phyloP scores from a whole-genome alignment of 2,113 vertebrate species.

The Channa maculata region DNA sequence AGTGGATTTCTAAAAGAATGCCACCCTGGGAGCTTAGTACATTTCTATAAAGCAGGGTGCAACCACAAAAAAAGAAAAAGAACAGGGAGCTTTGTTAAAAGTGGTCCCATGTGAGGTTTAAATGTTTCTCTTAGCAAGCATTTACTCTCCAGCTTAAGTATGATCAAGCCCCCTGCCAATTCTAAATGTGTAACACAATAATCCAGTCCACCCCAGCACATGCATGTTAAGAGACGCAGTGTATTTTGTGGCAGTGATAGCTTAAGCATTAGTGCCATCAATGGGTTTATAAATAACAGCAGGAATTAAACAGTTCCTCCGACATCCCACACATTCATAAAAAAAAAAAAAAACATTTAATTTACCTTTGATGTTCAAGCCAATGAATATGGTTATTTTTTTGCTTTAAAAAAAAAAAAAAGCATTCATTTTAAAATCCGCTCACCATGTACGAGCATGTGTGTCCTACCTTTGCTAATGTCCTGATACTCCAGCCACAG shows the following conservation, averaged over 20 bases:
- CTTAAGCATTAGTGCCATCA: not conserved
- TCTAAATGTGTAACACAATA: constrained; percentile 16
- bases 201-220: not conserved
- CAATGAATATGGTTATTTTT: not conserved
- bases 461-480: constrained; percentile 93
- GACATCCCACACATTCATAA: constrained; percentile 7
- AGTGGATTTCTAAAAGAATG: not conserved
- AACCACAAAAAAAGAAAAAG: not conserved
- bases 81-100: constrained; percentile 18
- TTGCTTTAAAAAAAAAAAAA: not conserved
- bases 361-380: not conserved
- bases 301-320: not conserved
- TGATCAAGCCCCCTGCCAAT: constrained; percentile 23
- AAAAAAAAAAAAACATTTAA: not conserved
- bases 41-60: not conserved
- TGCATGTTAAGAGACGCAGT: not conserved
- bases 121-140: constrained; percentile 21
- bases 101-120: constrained; percentile 23
- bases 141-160: constrained; percentile 14
- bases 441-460: not conserved
- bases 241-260: not conserved
- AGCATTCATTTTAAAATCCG: not conserved
- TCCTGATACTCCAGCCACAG: constrained; percentile 99
- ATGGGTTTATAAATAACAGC: constrained; percentile 3
- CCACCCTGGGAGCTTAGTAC: constrained; percentile 16